phyloP scores from a whole-genome alignment of 2,888 invertebrate genomes.

The Cephus rjabovi region DNA sequence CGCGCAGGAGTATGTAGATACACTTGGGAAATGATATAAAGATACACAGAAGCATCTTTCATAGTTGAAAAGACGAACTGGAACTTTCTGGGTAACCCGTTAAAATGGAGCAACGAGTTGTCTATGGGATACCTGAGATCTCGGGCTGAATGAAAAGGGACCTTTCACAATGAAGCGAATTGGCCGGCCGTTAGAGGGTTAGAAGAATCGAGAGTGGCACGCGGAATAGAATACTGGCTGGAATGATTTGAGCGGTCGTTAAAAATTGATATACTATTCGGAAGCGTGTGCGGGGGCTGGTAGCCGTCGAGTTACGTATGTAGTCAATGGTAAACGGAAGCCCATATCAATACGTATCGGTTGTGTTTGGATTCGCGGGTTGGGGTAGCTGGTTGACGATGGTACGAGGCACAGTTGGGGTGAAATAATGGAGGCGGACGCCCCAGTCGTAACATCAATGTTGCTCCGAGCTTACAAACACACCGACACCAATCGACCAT shows the following conservation, averaged over 20 bases:
- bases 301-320: slow-evolving; percentile 52
- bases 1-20: background rate
- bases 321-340: slow-evolving; percentile 61
- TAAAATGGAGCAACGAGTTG: background rate
- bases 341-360: slow-evolving; percentile 62
- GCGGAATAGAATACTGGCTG: slow-evolving; percentile 30
- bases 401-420: slow-evolving; percentile 20
- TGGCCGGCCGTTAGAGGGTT: background rate
- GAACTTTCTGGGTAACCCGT: background rate
- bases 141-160: background rate
- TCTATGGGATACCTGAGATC: background rate
- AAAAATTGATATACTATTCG: slow-evolving; percentile 59
- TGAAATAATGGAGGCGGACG: slow-evolving; percentile 54
- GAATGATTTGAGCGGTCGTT: slow-evolving; percentile 28
- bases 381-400: background rate
- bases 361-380: slow-evolving; percentile 37
- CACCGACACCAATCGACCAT: slow-evolving; percentile 52
- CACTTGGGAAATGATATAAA: too few species aligned
- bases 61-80: background rate
- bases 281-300: slow-evolving; percentile 46
- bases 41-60: background rate
- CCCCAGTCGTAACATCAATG: slow-evolving; percentile 52
- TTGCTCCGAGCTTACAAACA: slow-evolving; percentile 49
- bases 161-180: background rate
- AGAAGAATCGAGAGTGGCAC: background rate